Percentiles rank a stretch among this genome's conserved stretches.
Conservation (phyloP, 2,797 vertebrate species). For the Lophius americanus region DNA sequence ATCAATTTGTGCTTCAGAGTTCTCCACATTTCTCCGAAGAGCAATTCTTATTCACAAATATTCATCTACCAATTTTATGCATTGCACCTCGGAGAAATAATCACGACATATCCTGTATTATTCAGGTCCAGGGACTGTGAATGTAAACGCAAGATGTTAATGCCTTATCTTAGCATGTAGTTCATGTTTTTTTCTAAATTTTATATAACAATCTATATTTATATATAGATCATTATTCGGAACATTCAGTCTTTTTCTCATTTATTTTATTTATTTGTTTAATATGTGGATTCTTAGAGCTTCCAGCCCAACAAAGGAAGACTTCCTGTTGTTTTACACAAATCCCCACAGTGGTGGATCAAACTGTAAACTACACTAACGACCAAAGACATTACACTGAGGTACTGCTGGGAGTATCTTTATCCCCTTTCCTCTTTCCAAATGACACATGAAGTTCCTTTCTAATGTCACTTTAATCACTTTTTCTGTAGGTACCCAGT, state of each 20-base stretch:
- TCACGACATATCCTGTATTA: conserved; percentile 16
- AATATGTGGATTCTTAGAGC: background rate
- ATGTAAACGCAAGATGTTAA: conserved; percentile 5
- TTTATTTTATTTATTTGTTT: background rate
- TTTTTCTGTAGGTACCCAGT: no score
- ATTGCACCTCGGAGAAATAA: conserved; percentile 10
- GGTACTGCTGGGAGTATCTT: no score
- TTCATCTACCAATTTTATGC: conserved; percentile 10
- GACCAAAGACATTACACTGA: no score
- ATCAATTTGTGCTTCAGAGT: background rate
- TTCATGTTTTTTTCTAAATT: conserved; percentile 4
- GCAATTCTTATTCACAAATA: conserved; percentile 15
- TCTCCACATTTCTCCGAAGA: background rate
- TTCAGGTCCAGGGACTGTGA: conserved; percentile 23
- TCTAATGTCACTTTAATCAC: no score
- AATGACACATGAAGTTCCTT: no score
- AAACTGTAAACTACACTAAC: background rate
- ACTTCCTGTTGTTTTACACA: background rate
- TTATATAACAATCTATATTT: no score
- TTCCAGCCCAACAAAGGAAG: background rate
- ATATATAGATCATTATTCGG: conserved; percentile 10
- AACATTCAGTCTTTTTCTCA: conserved; percentile 16
- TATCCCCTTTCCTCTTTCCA: no score
- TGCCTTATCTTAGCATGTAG: conserved; percentile 6
- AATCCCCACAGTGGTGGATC: background rate